Evolutionary conservation across 2,113 vertebrate genomes (phyloP), one percentile per base, ranked within the genome.

Genomic region (Seriola aureovittata): DNA sequence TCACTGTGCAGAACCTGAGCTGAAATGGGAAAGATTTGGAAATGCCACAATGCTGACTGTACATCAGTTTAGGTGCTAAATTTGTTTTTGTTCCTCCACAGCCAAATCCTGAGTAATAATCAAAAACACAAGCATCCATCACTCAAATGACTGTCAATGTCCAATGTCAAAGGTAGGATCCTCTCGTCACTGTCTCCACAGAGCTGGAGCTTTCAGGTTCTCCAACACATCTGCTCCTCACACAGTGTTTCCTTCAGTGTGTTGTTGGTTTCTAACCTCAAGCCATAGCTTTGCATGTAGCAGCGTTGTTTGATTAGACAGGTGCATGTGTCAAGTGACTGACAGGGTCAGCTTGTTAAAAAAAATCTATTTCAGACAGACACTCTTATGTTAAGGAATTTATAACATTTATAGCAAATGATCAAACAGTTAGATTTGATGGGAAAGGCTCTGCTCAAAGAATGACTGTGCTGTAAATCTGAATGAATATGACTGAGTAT

Each of bases 71-170:
- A 50, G 11, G 21, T 23, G 21, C 3, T 54, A 54, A 3, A 38
- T 36, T 23, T 12, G 23, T 34, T 72, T 57, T 44, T 16, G 2
- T 19, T 50, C 71, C 65, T 48, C 32, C 12, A 46, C 7, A 54
- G 29, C 16, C 13, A 25, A 80, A 58, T 69, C 50, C 50, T 6
- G 59, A 48, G 62, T 44, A 0, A 62, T 54, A 80, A 88, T 82
- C 69, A 81, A 70, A 64, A 85, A 83, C 64, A 44, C 5, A 7
- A 68, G 48, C 23, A 44, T 29, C 29, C 29, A 2, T 29, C 29
- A 29, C 29, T 29, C 29, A 29, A 29, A 29, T 29, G 29, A 29
- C 29, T 3, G 29, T 29, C 29, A 29, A 29, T 29, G 29, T 29
- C 29, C 29, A 29, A 29, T 3, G 29, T 23, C 58, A 67, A 67